Evolutionary conservation across 2,888 invertebrate species (phyloP), one percentile per base, ranked within the genome.

Genomic region (Melanophora roralis): DNA sequence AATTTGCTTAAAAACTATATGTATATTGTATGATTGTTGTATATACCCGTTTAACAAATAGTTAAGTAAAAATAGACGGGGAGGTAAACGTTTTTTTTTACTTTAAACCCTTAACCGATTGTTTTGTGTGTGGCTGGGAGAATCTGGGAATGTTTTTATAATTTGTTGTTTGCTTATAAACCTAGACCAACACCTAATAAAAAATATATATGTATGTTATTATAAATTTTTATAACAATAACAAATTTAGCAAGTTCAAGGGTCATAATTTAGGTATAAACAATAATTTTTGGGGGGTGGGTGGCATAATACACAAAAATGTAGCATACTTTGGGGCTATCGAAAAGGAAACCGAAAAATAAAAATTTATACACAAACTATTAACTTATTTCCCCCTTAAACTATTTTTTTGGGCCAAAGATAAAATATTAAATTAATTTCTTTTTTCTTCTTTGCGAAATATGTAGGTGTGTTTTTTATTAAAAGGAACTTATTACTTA

Each of bases 161-260:
- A 19, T n/a, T 9, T 23, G 36, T 36, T 36, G 8, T 38, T 59
- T 57, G 16, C 5, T 21, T 64, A 53, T 23, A 51, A 11, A 6
- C 69, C 64, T 65, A 40, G 11, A 51, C 69, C 76, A 77, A 71
- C 49, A 69, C 62, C 69, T 49, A 36, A 38, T 69, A 53, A n/a
- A n/a, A n/a, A n/a, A n/a, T n/a, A n/a, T n/a, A 27, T 36, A 43
- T 38, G 21, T 55, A 68, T 21, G n/a, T n/a, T n/a, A n/a, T n/a
- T n/a, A n/a, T n/a, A n/a, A 23, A 32, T 69, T 23, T 53, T 53
- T 75, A 27, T 27, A 21, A 75, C 59, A 67, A 32, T 36, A 23
- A 2, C 2, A 43, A 32, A 4, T 32, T 36, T 32, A n/a, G 2
- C 16, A 60, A 60, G 14, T 27, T 60, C 32, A 32, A 60, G 16